Percentiles rank a stretch among this genome's conserved stretches.
Evolutionary conservation across 2,888 invertebrate genomes (phyloP).

Genomic region (Trissonchulus sp.): DNA sequence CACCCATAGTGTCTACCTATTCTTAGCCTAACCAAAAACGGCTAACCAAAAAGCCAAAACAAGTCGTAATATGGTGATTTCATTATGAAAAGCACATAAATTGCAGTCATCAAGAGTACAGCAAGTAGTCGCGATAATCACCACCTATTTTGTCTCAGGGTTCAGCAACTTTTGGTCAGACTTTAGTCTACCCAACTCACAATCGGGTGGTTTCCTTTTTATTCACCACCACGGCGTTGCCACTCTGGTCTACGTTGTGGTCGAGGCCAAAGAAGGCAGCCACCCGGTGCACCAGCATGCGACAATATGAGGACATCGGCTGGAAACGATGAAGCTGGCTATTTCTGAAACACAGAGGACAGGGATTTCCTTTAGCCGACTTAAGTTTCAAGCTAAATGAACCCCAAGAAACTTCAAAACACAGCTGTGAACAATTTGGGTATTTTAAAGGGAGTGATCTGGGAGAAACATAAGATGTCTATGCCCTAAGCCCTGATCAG

Average conservation of each 20-base stretch:
- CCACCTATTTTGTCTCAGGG: not conserved
- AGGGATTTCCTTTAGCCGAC: not conserved
- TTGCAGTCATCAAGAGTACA: too few relatives aligned
- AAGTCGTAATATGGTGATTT: too few relatives aligned
- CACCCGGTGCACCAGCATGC: slow-evolving; percentile 89
- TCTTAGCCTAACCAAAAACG: not conserved
- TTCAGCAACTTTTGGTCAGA: too few relatives aligned
- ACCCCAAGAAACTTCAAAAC: slow-evolving; percentile 24
- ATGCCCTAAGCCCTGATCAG: too few relatives aligned
- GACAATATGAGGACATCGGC: slow-evolving; percentile 86
- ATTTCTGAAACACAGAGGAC: too few relatives aligned
- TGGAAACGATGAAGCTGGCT: slow-evolving; percentile 71
- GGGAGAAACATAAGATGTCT: too few relatives aligned
- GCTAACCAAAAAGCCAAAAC: too few relatives aligned
- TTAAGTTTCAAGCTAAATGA: not conserved
- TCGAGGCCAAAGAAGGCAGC: slow-evolving; percentile 89
- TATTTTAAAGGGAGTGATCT: too few relatives aligned
- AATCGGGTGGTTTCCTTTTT: slow-evolving; percentile 67
- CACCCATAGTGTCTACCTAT: too few relatives aligned
- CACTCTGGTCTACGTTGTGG: slow-evolving; percentile 80
- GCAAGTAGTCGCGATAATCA: not conserved
- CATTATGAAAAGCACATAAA: too few relatives aligned
- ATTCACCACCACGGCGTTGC: slow-evolving; percentile 66
- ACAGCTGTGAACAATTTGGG: slow-evolving; percentile 10
- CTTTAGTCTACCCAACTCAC: slow-evolving; percentile 48